Evolutionary conservation across 2,888 invertebrate species (phyloP).

Genomic region (Caradrina clavipalpis): DNA sequence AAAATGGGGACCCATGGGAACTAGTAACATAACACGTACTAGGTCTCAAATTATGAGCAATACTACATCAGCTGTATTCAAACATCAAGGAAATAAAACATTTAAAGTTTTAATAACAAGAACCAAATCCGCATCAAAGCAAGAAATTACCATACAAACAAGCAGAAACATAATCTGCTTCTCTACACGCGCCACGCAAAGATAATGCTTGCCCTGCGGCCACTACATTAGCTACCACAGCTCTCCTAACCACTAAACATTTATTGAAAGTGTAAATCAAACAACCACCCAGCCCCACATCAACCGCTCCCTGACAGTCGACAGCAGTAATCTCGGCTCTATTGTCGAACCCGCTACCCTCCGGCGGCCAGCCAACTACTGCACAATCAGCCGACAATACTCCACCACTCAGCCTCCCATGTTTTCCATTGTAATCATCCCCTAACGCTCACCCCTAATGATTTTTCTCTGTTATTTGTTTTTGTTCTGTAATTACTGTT

Average conservation of each 20-base stretch:
- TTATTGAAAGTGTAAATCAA: constrained; percentile 68
- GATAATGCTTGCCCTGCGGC: constrained; percentile 39
- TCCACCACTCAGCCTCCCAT: constrained; percentile 75
- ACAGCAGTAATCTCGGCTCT: constrained; percentile 84
- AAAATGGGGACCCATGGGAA: no score
- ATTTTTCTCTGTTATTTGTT: constrained; percentile 89
- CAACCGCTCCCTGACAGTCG: constrained; percentile 75
- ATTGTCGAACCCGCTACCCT: constrained; percentile 84
- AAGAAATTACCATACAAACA: constrained; percentile 38
- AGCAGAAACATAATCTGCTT: constrained; percentile 24
- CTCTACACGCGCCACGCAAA: constrained; percentile 2
- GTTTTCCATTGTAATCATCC: constrained; percentile 86
- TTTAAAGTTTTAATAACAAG: not conserved
- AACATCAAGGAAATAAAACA: constrained; percentile 7
- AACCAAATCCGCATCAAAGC: not conserved
- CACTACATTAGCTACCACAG: constrained; percentile 45
- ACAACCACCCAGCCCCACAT: constrained; percentile 62
- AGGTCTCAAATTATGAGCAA: no score
- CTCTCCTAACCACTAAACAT: constrained; percentile 58
- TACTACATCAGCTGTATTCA: constrained; percentile 7
- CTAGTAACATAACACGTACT: no score
- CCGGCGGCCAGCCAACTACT: constrained; percentile 72
- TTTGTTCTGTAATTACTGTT: constrained; percentile 89
- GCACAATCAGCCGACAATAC: constrained; percentile 77
- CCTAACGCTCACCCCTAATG: constrained; percentile 82